Conservation (phyloP, 64 coral and sea anemone genomes). For the Exaiptasia diaphana region DNA sequence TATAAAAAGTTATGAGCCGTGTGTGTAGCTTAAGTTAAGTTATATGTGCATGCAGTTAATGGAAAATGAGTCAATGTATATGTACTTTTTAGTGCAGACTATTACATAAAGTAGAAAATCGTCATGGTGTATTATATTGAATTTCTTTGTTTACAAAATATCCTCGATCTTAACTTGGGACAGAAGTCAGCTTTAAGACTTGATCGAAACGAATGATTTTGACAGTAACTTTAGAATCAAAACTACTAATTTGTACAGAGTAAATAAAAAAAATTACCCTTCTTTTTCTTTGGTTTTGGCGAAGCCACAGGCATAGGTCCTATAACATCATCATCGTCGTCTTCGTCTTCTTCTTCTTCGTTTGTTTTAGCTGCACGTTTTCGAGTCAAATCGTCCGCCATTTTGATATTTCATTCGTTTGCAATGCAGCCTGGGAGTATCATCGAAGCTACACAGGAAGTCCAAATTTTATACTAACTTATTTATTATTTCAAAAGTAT, state of each 20-base stretch:
- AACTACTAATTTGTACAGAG: too few relatives aligned
- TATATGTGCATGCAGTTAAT: too few relatives aligned
- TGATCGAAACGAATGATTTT: too few relatives aligned
- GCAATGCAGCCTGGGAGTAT: background rate
- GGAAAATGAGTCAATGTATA: background rate
- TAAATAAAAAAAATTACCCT: conserved; percentile 64
- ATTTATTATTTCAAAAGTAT: too few relatives aligned
- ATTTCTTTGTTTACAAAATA: too few relatives aligned
- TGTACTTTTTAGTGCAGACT: too few relatives aligned
- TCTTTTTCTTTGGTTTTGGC: conserved; percentile 76
- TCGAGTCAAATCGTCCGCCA: conserved; percentile 65
- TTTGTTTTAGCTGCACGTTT: conserved; percentile 49
- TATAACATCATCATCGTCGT: conserved; percentile 70
- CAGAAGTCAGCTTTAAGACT: too few relatives aligned
- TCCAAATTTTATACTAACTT: too few relatives aligned
- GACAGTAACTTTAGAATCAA: too few relatives aligned
- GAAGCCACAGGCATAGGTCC: conserved; percentile 79
- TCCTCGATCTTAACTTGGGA: too few relatives aligned
- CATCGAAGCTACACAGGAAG: background rate
- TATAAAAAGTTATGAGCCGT: too few relatives aligned
- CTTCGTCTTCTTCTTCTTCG: conserved; percentile 20
- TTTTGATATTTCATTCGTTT: conserved; percentile 25
- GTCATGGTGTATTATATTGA: background rate
- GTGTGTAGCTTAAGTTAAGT: too few relatives aligned
- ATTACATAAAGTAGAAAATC: background rate